Base-by-base conservation (phyloP, 2,888 invertebrate species). In the Ellobium chinense region DNA sequence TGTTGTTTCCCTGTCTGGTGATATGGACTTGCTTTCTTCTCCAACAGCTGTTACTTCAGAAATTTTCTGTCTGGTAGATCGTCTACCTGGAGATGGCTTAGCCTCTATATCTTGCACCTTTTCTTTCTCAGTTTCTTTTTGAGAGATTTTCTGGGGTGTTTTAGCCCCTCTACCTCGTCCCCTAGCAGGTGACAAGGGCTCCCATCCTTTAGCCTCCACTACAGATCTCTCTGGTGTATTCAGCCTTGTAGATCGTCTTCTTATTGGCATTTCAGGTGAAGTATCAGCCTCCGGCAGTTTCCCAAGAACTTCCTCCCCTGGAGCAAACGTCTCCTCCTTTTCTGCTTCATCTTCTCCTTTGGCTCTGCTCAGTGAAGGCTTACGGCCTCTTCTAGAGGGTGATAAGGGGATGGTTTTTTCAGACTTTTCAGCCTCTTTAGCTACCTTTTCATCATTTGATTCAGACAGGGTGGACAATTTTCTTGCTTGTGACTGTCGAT, bases 191-290 rank as follows among this genome's bases (percentile, higher is more conserved):
- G 75, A 54, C 34, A 65, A 24, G 27, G 76, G 27, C 24, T 76
- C 76, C 5, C 31, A 9, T 1, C 24, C 27, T n/a, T 21, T n/a
- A 54, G 39, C 34, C 24, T 46, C 62, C 9, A 46, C 56, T 4
- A 31, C 1, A 0, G 34, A 37, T 34, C 75, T 63, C n/a, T 78
- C 78, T 69, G 78, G 78, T 46, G 78, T 78, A 14, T 77, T 77
- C 54, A 75, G 36, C 34, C 75, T 75, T 65, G 75, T 31, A 9
- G 68, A 68, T 27, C 77, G 60, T 29, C 58, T 36, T n/a, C 21
- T 31, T 31, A 7, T 34, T 31, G 60, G 34, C 18, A 31, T 18
- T 9, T 78, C 78, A 24, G 36, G 58, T n/a, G 78, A 62, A 14
- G 9, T 24, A 5, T 68, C 56, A 4, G 69, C 31, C 21, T 56